These are phyloP conservation scores for Pilophorus perplexus DNA, from an alignment of 2,888 invertebrate species.

Conservation along the genomic window DNA sequence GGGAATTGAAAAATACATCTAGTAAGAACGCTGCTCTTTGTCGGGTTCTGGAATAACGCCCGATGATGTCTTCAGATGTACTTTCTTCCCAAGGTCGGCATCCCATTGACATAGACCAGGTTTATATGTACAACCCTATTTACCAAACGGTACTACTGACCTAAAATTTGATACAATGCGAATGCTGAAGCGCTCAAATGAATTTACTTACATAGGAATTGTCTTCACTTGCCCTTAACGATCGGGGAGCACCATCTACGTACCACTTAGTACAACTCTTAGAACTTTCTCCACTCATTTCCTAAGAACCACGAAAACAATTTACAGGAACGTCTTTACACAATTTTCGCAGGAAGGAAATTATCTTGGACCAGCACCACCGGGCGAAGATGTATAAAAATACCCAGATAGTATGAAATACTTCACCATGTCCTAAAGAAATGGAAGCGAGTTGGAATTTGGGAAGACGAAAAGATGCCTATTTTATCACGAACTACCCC, in stretches of 20 bases:
- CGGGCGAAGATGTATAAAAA: no score
- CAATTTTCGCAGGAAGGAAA: background rate
- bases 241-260: constrained; percentile 35
- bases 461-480: background rate
- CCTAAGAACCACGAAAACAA: constrained; percentile 30
- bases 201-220: constrained; percentile 33
- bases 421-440: background rate
- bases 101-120: no score
- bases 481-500: background rate
- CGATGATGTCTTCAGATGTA: no score
- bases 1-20: no score
- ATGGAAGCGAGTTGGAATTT: background rate
- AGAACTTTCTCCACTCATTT: constrained; percentile 22
- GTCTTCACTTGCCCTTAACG: constrained; percentile 36
- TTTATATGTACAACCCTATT: no score
- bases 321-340: constrained; percentile 10
- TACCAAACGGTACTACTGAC: no score
- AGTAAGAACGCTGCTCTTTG: no score
- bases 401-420: no score
- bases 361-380: background rate
- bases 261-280: constrained; percentile 40
- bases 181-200: background rate
- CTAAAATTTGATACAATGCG: no score
- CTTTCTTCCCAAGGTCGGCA: no score
- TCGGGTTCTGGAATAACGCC: no score